Evolutionary conservation across 2,797 vertebrate species (phyloP), one percentile per base, ranked within the genome.

Genomic region (Clarias laeviceps): DNA sequence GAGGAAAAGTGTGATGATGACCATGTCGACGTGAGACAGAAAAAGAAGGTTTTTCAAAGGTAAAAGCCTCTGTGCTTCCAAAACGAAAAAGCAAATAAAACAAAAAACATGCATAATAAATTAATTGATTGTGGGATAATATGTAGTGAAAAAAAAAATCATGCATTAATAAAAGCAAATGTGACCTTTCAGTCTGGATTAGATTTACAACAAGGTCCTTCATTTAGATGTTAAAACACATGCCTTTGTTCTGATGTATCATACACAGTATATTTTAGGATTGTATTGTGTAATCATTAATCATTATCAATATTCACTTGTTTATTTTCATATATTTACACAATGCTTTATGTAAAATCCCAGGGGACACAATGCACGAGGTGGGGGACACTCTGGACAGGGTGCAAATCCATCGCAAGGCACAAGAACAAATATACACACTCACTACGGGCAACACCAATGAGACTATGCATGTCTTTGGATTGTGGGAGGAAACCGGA

Each of bases 121-220:
- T 59, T 74, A 27, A 57, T 85, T 81, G 56, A 37, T 73, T 81
- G 50, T 82, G 57, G 45, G 45, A 34, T 84, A 17, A 80, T 80
- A 70, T 80, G n/a, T 27, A 57, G 18, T 56, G 54, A 9, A 1
- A 5, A 9, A 18, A 0, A 5, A 2, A 18, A 34, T 22, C 27
- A 59, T 32, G 45, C 54, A 22, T 9, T 29, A 22, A 59, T 59
- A 34, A 77, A 59, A 22, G 1, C 45, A 24, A 29, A 5, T 59
- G 11, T 59, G 29, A 73, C 14, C n/a, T 76, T 56, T 17, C 18
- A 22, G 32, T 57, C 27, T 32, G 73, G 6, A 34, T 57, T 22
- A 40, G 34, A n/a, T n/a, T 62, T 17, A 37, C 1, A n/a, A 57
- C 20, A 22, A 20, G 15, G 8, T 18, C 54, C 8, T 74, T 56